Evolutionary conservation across 2,888 invertebrate species (phyloP).

Genomic region (Drosophila kokeensis): DNA sequence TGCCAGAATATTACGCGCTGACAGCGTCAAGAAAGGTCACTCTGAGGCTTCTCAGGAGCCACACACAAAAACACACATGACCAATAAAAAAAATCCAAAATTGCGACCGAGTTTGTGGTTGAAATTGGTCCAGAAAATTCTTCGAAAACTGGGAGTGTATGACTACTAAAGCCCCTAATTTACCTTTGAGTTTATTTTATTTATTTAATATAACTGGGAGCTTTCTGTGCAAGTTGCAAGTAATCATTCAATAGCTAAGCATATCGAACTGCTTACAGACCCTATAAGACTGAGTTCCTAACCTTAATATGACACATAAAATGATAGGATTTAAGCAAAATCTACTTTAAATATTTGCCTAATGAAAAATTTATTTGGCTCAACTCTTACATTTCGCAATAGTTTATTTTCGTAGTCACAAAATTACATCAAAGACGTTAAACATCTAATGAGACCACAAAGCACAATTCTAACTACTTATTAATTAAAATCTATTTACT

Average conservation of each 20-base stretch:
- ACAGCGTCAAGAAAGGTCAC: constrained; percentile 2
- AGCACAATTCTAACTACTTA: neutral
- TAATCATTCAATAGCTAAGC: neutral
- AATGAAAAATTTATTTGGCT: neutral
- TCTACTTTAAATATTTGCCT: neutral
- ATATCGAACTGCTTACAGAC: neutral
- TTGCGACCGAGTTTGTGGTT: constrained; percentile 14
- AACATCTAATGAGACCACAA: neutral
- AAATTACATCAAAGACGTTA: constrained; percentile 4
- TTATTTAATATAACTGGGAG: neutral
- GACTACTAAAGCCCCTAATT: neutral
- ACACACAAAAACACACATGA: neutral
- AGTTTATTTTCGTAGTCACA: neutral
- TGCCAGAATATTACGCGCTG: constrained; percentile 48
- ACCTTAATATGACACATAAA: neutral
- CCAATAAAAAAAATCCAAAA: constrained; percentile 24
- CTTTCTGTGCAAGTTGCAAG: neutral
- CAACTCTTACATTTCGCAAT: neutral
- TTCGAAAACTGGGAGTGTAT: neutral
- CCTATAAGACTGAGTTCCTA: neutral
- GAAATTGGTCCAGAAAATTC: neutral
- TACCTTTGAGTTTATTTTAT: neutral
- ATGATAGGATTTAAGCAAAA: neutral
- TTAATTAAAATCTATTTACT: constrained; percentile 15
- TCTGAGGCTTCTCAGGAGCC: neutral